Base-by-base conservation (phyloP, 2,888 invertebrate genomes). In the Ceriagrion tenellum region DNA sequence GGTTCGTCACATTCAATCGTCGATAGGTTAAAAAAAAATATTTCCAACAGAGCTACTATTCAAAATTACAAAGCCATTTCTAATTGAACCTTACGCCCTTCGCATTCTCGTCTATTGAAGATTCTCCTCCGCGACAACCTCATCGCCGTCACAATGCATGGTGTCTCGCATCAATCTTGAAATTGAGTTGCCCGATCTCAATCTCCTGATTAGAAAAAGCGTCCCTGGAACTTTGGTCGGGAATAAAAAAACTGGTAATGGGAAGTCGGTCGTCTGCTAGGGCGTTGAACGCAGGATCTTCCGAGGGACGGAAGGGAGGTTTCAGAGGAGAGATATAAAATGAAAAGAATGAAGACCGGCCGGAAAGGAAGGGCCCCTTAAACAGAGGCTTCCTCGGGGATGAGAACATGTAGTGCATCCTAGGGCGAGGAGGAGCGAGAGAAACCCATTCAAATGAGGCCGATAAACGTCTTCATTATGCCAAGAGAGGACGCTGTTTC, bases 391-490 rank as follows among this genome's bases (percentile, higher is more conserved):
- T 69, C 63, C 69, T 13, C 47, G 26, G 93, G 69, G 47, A 63
- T 30, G 55, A n/a, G 63, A 63, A 93, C 13, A 93, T 26, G 55
- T 47, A 69, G 16, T 59, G 26, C 12, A 81, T 81, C 81, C 35
- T 35, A 13, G 74, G 47, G 47, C 69, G 69, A 12, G 55, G 23
- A 30, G 20, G 69, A 69, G 23, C 40, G 91, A 59, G 18, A 74
- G n/a, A 47, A 93, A 47, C 69, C 47, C 35, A 69, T 93, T 63
- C 69, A 93, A 93, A 93, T 74, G 69, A 74, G 69, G 55, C 6
- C 69, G 93, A 93, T 93, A 47, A 93, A 93, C 63, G 93, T 93
- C 93, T 93, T 93, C 40, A 93, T 93, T 93, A 93, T 69, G 69
- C 63, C 23, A 69, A 40, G n/a, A 47, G n/a, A 26, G 47, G 35